Percentiles rank a stretch among this genome's conserved stretches.
Evolutionary conservation across 2,888 invertebrate genomes (phyloP).

Genomic region (Platerodrilus igneus): DNA sequence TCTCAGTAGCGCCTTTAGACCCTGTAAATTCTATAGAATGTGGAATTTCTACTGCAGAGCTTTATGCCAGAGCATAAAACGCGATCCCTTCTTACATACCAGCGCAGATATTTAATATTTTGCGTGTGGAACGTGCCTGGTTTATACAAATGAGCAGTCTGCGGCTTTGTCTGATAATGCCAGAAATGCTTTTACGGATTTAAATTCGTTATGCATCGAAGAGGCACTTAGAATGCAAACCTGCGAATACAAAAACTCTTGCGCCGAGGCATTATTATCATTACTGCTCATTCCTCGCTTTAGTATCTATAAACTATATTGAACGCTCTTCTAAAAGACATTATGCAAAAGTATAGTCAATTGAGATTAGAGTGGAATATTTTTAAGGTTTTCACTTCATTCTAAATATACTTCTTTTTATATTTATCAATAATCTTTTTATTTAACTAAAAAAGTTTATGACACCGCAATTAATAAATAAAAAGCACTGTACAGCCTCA

Average conservation of each 20-base stretch:
- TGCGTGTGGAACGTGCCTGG: constrained; percentile 30
- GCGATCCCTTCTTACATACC: constrained; percentile 23
- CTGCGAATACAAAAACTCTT: constrained; percentile 14
- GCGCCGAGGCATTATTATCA: constrained; percentile 16
- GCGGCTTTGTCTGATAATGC: constrained; percentile 32
- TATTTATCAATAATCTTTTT: too few relatives aligned
- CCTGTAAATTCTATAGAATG: constrained; percentile 2
- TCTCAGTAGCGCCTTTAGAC: constrained; percentile 4
- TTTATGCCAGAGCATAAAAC: constrained; percentile 21
- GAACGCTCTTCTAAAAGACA: too few relatives aligned
- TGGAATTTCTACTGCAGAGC: constrained; percentile 18
- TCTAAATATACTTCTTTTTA: too few relatives aligned
- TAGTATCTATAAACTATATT: too few relatives aligned
- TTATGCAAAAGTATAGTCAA: too few relatives aligned
- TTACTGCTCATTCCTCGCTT: too few relatives aligned
- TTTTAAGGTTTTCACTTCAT: too few relatives aligned
- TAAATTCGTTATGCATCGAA: constrained; percentile 29
- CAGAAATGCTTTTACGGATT: constrained; percentile 25
- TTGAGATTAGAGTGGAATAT: too few relatives aligned
- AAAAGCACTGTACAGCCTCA: too few relatives aligned
- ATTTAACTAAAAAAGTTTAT: too few relatives aligned
- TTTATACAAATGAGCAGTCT: constrained; percentile 30
- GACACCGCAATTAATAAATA: too few relatives aligned
- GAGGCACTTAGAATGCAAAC: constrained; percentile 21
- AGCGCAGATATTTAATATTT: constrained; percentile 30